These are phyloP conservation scores for Macaca fascicularis DNA, from an alignment of 2,113 vertebrate genomes.

Conservation along the genomic window T2T-MFA8v1.1 NC_088376.1:33051001-33051500, in stretches of 20 bases:
- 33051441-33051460: background rate
- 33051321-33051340: background rate
- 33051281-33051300: too few species aligned
- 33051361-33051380: accelerated
- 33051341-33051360: background rate
- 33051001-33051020: background rate
- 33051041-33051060: background rate
- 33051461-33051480: background rate
- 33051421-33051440: background rate
- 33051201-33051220: background rate
- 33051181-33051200: background rate
- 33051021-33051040: background rate
- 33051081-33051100: background rate
- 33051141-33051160: background rate
- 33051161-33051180: background rate
- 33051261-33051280: too few species aligned
- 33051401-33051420: background rate
- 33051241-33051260: background rate
- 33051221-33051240: background rate
- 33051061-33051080: accelerated
- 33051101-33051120: background rate
- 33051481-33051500: background rate
- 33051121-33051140: background rate
- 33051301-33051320: background rate
- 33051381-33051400: background rate